phyloP scores from a whole-genome alignment of 1,140 invertebrate species.

The Euglossa dilemma region DNA sequence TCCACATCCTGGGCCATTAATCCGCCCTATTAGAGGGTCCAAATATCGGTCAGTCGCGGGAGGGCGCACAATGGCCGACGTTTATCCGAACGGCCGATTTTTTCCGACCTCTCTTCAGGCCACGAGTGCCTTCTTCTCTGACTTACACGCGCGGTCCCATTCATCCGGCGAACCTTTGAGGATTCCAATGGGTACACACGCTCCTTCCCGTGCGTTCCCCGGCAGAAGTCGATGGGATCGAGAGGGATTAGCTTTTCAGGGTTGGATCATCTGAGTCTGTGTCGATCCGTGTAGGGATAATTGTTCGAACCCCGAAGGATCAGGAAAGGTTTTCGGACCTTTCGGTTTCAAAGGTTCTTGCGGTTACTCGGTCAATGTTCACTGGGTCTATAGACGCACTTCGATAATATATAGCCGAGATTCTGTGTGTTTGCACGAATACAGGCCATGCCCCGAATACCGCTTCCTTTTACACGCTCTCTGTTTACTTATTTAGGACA shows the following conservation, averaged over 20 bases:
- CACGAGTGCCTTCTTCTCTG: not conserved
- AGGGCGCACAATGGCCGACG: conserved; percentile 49
- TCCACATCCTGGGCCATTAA: conserved; percentile 55
- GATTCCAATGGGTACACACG: not conserved
- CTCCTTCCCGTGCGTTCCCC: not conserved
- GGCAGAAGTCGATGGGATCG: conserved; percentile 1
- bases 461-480: no score
- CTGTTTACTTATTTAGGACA: no score
- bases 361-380: not conserved
- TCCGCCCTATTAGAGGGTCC: conserved; percentile 60
- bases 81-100: conserved; percentile 60
- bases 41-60: conserved; percentile 67
- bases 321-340: not conserved
- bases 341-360: not conserved
- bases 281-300: not conserved
- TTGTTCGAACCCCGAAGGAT: not conserved
- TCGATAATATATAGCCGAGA: no score
- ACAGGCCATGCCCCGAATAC: no score
- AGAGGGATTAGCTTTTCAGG: conserved; percentile 1
- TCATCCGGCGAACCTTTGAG: conserved; percentile 23
- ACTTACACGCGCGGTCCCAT: conserved; percentile 1
- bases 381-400: no score
- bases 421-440: no score
- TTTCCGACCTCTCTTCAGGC: conserved; percentile 8
- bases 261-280: conserved; percentile 10